These are phyloP conservation scores for Ctenopoma kingsleyae DNA, from an alignment of 2,797 vertebrate genomes.

Conservation along the genomic window DNA sequence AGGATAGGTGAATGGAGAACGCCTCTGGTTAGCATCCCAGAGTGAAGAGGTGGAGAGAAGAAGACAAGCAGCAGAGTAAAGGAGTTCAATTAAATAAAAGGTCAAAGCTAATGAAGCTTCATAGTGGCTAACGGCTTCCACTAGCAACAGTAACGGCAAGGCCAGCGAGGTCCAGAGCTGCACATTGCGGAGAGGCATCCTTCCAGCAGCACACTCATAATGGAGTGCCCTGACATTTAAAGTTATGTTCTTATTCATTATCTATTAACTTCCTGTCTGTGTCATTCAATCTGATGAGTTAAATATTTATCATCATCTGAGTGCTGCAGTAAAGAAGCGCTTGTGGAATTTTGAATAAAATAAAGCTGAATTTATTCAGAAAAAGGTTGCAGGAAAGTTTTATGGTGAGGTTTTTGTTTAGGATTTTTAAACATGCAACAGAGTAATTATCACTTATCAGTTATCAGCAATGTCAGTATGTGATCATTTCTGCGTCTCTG, in stretches of 20 bases:
- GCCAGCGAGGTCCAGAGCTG: conserved; percentile 35
- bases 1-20: neutral
- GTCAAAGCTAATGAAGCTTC: conserved; percentile 80
- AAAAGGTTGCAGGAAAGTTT: neutral
- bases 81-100: conserved; percentile 78
- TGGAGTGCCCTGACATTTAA: conserved; percentile 74
- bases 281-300: conserved; percentile 28
- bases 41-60: conserved; percentile 35
- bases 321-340: neutral
- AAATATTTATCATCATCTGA: conserved; percentile 14
- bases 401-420: neutral
- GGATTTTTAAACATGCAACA: neutral
- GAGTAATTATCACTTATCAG: too few relatives aligned
- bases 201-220: conserved; percentile 38
- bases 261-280: conserved; percentile 48
- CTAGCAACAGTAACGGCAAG: conserved; percentile 49
- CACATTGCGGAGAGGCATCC: conserved; percentile 20
- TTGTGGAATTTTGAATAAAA: neutral
- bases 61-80: conserved; percentile 29
- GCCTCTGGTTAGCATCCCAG: conserved; percentile 17
- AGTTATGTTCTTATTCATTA: conserved; percentile 59
- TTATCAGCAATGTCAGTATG: too few relatives aligned
- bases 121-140: conserved; percentile 58
- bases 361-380: neutral
- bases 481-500: neutral